Evolutionary conservation across 2,888 invertebrate genomes (phyloP), one percentile per base, ranked within the genome.

Genomic region (Clitarchus hookeri): DNA sequence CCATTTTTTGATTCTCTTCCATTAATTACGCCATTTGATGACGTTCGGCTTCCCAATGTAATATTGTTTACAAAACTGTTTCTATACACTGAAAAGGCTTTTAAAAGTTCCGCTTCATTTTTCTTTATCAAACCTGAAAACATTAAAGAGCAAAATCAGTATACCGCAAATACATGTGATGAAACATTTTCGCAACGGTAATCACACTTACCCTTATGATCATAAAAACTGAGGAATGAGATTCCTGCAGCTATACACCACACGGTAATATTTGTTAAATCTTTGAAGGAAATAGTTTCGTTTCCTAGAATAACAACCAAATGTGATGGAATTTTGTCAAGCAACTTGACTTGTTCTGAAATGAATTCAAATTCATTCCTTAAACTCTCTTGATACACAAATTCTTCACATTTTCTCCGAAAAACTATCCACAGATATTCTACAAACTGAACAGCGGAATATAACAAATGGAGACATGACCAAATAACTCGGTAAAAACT

Each of bases 181-280:
- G 77, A 27, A 54, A 44, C 25, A 65, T 44, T 83, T 53, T 48
- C n/a, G 77, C 23, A 53, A 65, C 65, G 27, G 19, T n/a, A 44
- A 48, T n/a, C 86, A 78, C 87, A 89, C 90, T 91, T 93, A 96
- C 96, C 96, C 92, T 95, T 94, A 89, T 94, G 93, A 92, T 98
- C 97, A 91, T 97, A 96, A 90, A 97, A 95, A 92, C 96, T 97
- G 90, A 98, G 92, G 91, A 94, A 95, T 85, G 96, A 94, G 89
- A 98, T 95, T 88, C 95, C 96, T 90, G 95, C 93, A 85, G 94
- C 92, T 85, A 96, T 92, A 89, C 96, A 95, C 96, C 97, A 98
- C 86, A 95, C 92, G 85, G 97, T 94, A 88, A 97, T 91, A 88
- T 94, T 95, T 53, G 95, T 94, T 87, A 97, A 91, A 90, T 95